Percentiles rank a stretch among this genome's conserved stretches.
These are phyloP conservation scores for Agrotis ipsilon DNA, from an alignment of 2,888 invertebrate genomes.

Conservation along the genomic window DNA sequence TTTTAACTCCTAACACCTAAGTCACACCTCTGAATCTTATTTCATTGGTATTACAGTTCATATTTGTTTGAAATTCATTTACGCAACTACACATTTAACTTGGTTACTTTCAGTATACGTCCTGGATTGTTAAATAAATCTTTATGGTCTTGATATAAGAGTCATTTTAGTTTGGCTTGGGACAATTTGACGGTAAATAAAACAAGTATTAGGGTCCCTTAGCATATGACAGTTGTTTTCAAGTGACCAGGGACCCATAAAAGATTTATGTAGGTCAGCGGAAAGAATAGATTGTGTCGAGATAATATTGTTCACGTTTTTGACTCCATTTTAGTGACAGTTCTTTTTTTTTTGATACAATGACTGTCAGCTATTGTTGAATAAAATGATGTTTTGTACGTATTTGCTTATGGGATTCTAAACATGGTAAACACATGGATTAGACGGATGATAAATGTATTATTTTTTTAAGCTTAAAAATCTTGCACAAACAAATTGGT, in stretches of 20 bases:
- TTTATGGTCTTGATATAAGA: not conserved
- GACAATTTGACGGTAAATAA: not conserved
- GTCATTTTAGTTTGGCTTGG: conserved; percentile 7
- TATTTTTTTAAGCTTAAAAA: not conserved
- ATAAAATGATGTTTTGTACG: not conserved
- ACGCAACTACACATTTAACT: not conserved
- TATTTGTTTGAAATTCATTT: not conserved
- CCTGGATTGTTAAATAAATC: not conserved
- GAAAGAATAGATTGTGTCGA: conserved; percentile 62
- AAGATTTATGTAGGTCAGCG: conserved; percentile 77
- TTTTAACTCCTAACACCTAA: not conserved
- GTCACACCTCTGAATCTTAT: not conserved
- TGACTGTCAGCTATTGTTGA: conserved; percentile 13
- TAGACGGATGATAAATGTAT: not conserved
- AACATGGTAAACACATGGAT: not conserved
- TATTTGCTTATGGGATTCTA: not conserved
- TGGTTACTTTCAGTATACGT: not conserved
- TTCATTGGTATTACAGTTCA: not conserved
- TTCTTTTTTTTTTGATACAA: conserved; percentile 22
- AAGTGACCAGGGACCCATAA: conserved; percentile 58
- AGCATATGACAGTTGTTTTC: conserved; percentile 52
- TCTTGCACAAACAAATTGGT: too few relatives aligned
- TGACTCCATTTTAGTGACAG: conserved; percentile 51
- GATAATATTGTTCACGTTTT: conserved; percentile 62
- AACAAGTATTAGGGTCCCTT: conserved; percentile 5